phyloP scores from a whole-genome alignment of 2,113 vertebrate species.

The Etia nguti region DNA sequence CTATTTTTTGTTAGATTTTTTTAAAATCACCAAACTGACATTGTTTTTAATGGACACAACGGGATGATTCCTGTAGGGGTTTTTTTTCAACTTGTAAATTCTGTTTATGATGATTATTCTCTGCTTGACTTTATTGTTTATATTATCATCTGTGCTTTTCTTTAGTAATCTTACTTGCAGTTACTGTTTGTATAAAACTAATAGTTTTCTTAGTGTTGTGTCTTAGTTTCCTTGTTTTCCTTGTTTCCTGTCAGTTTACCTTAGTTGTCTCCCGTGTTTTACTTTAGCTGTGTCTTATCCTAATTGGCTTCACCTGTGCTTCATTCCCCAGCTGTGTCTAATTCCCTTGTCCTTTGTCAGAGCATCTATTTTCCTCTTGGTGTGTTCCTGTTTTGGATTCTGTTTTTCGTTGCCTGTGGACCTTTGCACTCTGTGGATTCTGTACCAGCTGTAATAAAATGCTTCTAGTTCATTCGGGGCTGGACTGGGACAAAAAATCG shows the following conservation, averaged over 20 bases:
- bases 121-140: not conserved
- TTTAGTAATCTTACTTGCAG: not conserved
- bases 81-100: not conserved
- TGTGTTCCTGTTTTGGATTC: not conserved
- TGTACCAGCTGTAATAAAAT: not conserved
- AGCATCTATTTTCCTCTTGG: not conserved
- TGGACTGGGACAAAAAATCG: no score
- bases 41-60: no score
- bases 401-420: not conserved
- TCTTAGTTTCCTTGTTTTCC: not conserved
- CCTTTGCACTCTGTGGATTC: not conserved
- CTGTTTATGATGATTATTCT: not conserved
- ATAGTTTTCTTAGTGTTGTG: not conserved
- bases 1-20: no score
- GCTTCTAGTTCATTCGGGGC: no score
- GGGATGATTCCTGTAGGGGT: no score
- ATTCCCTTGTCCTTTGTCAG: not conserved
- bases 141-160: not conserved
- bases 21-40: no score
- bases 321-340: not conserved
- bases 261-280: not conserved
- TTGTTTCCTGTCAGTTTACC: not conserved
- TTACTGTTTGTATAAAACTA: not conserved
- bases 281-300: not conserved
- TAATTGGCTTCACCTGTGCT: not conserved